These are phyloP conservation scores for Novumbra hubbsi DNA, from an alignment of 2,797 vertebrate genomes.

Conservation along the genomic window DNA sequence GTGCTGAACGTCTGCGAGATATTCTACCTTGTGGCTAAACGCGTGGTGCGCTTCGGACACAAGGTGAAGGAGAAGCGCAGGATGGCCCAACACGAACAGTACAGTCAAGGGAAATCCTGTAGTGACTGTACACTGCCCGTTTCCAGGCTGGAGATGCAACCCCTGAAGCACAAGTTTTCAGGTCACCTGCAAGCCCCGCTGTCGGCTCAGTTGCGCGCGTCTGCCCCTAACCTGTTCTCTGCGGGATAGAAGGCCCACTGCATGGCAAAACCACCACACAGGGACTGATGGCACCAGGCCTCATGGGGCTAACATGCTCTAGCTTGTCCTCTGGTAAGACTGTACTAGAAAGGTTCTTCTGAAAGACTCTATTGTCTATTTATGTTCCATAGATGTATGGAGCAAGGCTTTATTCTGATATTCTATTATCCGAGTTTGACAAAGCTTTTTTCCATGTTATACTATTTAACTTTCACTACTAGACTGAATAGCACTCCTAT, in stretches of 20 bases:
- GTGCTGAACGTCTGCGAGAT: constrained; percentile 93
- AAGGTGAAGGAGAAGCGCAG: constrained; percentile 50
- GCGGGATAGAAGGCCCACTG: background rate
- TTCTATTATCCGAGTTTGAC: background rate
- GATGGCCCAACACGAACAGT: background rate
- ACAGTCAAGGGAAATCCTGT: constrained; percentile 56
- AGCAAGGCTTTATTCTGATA: constrained; percentile 5
- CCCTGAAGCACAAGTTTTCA: constrained; percentile 63
- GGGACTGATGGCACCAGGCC: background rate
- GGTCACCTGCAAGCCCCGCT: constrained; percentile 31
- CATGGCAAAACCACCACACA: background rate
- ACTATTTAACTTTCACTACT: background rate
- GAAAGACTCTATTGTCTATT: background rate
- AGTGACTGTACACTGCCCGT: constrained; percentile 55
- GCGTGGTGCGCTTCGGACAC: constrained; percentile 51
- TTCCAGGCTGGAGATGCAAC: constrained; percentile 19
- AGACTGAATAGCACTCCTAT: background rate
- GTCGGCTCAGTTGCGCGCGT: constrained; percentile 59
- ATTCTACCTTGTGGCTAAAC: constrained; percentile 88
- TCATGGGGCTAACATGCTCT: background rate
- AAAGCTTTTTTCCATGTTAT: background rate
- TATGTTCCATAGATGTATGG: background rate
- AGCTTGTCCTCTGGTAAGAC: background rate
- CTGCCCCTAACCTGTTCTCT: constrained; percentile 21
- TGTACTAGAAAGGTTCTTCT: background rate